phyloP scores from a whole-genome alignment of 2,797 vertebrate species.

The Gallinago stenura region DNA sequence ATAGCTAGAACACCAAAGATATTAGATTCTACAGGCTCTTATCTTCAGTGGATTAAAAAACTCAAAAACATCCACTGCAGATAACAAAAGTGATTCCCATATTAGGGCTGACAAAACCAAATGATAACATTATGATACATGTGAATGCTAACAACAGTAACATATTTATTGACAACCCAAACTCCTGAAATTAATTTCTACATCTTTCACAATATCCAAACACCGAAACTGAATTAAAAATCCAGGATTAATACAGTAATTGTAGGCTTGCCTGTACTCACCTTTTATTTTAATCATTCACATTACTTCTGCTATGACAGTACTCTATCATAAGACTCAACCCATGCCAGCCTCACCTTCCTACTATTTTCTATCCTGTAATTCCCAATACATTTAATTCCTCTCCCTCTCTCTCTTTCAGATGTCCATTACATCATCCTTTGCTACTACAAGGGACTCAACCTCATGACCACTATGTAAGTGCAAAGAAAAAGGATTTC shows the following conservation, averaged over 20 bases:
- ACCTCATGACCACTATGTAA: background rate
- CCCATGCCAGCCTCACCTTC: background rate
- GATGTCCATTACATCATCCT: conserved; percentile 20
- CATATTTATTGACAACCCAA: background rate
- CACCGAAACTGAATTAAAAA: background rate
- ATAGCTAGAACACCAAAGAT: background rate
- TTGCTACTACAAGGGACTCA: background rate
- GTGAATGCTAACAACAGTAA: background rate
- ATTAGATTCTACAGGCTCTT: background rate
- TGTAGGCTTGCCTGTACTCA: background rate
- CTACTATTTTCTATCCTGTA: background rate
- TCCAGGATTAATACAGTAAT: background rate
- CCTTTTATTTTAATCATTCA: background rate
- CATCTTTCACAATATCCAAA: background rate
- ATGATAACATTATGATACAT: background rate
- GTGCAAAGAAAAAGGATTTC: background rate
- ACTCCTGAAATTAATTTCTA: background rate
- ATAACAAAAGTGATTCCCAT: background rate
- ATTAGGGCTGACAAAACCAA: background rate
- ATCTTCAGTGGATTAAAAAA: background rate
- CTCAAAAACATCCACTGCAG: background rate
- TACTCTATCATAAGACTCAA: background rate
- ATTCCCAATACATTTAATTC: background rate
- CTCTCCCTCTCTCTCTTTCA: background rate
- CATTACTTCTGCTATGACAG: background rate